Conservation (phyloP, 2,797 vertebrate genomes). For the Microtus agrestis region DNA sequence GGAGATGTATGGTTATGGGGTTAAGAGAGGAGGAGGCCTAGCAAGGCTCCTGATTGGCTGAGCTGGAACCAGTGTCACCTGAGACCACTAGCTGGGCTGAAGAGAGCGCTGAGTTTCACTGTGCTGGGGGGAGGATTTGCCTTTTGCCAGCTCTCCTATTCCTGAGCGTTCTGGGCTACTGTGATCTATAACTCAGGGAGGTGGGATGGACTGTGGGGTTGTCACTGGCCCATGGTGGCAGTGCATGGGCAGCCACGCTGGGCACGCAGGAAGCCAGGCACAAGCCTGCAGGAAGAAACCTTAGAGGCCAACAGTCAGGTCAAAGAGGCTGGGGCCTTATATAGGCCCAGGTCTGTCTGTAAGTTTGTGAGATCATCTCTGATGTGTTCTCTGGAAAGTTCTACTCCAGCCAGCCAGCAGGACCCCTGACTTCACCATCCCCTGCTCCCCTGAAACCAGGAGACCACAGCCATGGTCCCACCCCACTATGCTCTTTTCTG, state of each 20-base stretch:
- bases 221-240: no score
- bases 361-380: neutral
- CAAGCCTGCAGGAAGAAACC: neutral
- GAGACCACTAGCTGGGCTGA: fast-evolving
- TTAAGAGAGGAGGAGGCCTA: neutral
- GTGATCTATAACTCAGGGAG: neutral
- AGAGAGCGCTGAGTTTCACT: fast-evolving
- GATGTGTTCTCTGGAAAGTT: neutral
- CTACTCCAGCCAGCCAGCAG: neutral
- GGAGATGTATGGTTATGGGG: neutral
- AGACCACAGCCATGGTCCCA: neutral
- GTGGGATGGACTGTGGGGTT: neutral
- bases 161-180: neutral
- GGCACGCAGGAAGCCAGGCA: neutral
- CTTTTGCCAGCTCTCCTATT: neutral
- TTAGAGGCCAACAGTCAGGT: fast-evolving
- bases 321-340: neutral
- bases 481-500: neutral
- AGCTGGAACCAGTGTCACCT: fast-evolving
- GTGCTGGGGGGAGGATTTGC: neutral
- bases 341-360: neutral
- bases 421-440: neutral
- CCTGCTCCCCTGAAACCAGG: neutral
- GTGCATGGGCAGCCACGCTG: neutral
- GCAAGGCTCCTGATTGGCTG: neutral